Conservation (phyloP, 1,140 invertebrate species). For the Agrilus planipennis region DNA sequence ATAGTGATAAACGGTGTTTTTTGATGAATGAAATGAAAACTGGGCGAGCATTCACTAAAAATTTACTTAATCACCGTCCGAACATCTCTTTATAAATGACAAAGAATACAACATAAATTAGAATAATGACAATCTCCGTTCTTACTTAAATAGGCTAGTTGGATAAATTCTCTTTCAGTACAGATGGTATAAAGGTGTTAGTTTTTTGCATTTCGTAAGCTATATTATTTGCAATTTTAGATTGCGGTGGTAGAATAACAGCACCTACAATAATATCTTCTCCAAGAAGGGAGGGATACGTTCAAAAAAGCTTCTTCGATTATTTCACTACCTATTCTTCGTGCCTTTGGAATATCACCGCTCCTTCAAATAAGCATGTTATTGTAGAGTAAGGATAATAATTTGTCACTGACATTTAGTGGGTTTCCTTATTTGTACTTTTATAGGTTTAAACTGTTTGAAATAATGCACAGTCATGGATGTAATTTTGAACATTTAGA, state of each 20-base stretch:
- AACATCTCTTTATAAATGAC: too few relatives aligned
- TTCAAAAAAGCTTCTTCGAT: slow-evolving; percentile 25
- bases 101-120: too few relatives aligned
- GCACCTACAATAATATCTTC: slow-evolving; percentile 33
- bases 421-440: too few relatives aligned
- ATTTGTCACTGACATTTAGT: too few relatives aligned
- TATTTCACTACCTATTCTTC: slow-evolving; percentile 44
- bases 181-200: slow-evolving; percentile 29
- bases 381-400: too few relatives aligned
- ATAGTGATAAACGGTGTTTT: too few relatives aligned
- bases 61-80: too few relatives aligned
- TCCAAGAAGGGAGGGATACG: slow-evolving; percentile 15
- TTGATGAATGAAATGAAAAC: too few relatives aligned
- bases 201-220: too few relatives aligned
- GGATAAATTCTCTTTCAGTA: slow-evolving; percentile 37
- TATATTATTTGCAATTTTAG: slow-evolving; percentile 16
- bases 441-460: slow-evolving; percentile 29
- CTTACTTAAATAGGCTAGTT: too few relatives aligned
- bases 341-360: slow-evolving; percentile 71
- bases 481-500: slow-evolving; percentile 45
- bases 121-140: too few relatives aligned
- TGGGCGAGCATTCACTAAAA: too few relatives aligned
- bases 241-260: slow-evolving; percentile 40
- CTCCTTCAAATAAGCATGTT: slow-evolving; percentile 53
- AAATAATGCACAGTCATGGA: slow-evolving; percentile 20